phyloP scores from a whole-genome alignment of 2,797 vertebrate species.

The Dallia pectoralis region DNA sequence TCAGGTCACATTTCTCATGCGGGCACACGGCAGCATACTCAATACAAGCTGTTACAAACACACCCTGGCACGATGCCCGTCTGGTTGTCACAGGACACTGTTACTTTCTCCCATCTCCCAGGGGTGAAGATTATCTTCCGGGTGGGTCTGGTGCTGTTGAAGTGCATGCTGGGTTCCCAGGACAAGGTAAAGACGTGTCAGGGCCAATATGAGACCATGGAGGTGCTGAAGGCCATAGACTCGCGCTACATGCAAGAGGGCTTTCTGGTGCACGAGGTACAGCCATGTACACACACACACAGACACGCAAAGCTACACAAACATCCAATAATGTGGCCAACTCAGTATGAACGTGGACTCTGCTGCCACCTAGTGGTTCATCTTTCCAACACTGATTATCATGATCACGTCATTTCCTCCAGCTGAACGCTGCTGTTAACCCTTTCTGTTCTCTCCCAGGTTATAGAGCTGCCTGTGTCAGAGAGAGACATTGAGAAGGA shows the following conservation, averaged over 20 bases:
- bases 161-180: conserved; percentile 86
- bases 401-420: not conserved
- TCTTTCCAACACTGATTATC: not conserved
- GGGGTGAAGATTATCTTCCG: conserved; percentile 96
- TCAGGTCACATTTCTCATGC: no score
- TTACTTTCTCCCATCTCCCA: conserved; percentile 46
- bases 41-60: not conserved
- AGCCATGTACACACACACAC: not conserved
- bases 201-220: conserved; percentile 95
- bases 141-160: conserved; percentile 92
- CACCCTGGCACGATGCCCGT: no score
- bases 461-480: conserved; percentile 82
- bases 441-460: conserved; percentile 59
- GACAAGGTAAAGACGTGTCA: conserved; percentile 90
- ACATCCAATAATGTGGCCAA: not conserved
- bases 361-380: conserved; percentile 19
- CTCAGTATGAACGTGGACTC: not conserved
- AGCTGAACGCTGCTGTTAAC: not conserved
- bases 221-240: conserved; percentile 82
- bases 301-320: no score
- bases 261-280: conserved; percentile 90
- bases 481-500: conserved; percentile 94
- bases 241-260: conserved; percentile 87
- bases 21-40: not conserved
- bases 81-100: not conserved